These are phyloP conservation scores for Phacellophora camtschatica DNA, from an alignment of 30 jellyfish, hydroid and myxozoan species.

Conservation along the genomic window DNA sequence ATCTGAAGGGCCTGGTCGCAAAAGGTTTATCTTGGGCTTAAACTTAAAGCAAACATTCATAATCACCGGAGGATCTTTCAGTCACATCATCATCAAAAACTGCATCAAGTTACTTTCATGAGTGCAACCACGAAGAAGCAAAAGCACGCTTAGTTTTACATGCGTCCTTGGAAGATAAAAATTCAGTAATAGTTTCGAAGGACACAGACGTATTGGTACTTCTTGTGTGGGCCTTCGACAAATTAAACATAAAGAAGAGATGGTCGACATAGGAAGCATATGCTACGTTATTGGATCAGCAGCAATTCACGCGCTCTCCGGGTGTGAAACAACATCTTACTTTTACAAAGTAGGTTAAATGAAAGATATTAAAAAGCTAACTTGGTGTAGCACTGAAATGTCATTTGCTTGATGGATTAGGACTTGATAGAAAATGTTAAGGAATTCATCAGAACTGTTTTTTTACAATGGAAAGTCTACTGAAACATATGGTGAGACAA, in stretches of 20 bases:
- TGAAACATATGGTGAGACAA: too few relatives aligned
- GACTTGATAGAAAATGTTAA: slow-evolving; percentile 5
- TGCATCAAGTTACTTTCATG: too few relatives aligned
- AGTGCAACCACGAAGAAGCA: too few relatives aligned
- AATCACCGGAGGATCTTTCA: too few relatives aligned
- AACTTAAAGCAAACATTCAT: too few relatives aligned
- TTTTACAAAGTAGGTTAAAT: too few relatives aligned
- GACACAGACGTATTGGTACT: slow-evolving; percentile 41
- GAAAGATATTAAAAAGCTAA: slow-evolving; percentile 8
- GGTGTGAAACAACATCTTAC: slow-evolving; percentile 47
- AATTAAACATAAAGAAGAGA: background rate
- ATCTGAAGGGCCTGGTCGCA: too few relatives aligned
- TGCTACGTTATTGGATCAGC: slow-evolving; percentile 31
- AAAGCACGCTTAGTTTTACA: slow-evolving; percentile 32
- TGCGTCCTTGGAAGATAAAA: slow-evolving; percentile 15
- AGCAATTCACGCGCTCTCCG: slow-evolving; percentile 61
- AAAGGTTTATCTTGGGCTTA: too few relatives aligned
- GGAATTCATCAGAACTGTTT: slow-evolving; percentile 23
- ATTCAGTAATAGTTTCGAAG: slow-evolving; percentile 22
- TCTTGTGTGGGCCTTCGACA: slow-evolving; percentile 15
- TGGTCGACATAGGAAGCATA: slow-evolving; percentile 42
- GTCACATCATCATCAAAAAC: too few relatives aligned
- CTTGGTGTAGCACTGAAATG: background rate
- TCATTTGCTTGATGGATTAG: slow-evolving; percentile 11
- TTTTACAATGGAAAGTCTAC: slow-evolving; percentile 23